Base-by-base conservation (phyloP, 2,113 vertebrate species). In the Ornithorhynchus anatinus region DNA sequence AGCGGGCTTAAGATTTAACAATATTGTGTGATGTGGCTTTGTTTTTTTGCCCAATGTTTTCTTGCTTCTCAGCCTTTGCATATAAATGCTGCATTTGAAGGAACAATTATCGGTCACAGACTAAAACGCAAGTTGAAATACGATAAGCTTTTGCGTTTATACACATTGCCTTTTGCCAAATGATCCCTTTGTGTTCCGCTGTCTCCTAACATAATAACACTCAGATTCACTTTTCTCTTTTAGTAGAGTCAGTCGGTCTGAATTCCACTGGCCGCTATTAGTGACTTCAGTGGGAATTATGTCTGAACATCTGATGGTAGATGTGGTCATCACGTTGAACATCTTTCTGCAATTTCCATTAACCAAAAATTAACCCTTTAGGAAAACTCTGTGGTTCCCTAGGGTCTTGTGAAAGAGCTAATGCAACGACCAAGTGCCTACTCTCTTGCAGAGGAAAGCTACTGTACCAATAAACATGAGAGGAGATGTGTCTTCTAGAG, bases 291-390 rank as follows among this genome's bases (percentile, higher is more conserved):
- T 4, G 22, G 38, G 19, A 52, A 33, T 68, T 47, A 7, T 54
- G 42, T 7, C 58, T 59, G 33, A 3, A 1, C 43, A 51, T 63
- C 45, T 50, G 31, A 72, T 43, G 29, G 40, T 8, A 74, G 81
- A 70, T 63, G 47, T 62, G 69, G 77, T 70, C 39, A 62, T 37
- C n/a, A n/a, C 75, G 47, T 17, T 57, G 39, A 35, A 5, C 16
- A 47, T 19, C 79, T 79, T 81, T 43, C 53, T 27, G 12, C 29
- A 51, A 36, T n/a, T n/a, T n/a, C n/a, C n/a, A n/a, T n/a, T n/a
- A n/a, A n/a, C n/a, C n/a, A n/a, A n/a, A n/a, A n/a, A n/a, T n/a
- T n/a, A n/a, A n/a, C n/a, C n/a, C n/a, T n/a, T n/a, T n/a, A n/a
- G n/a, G n/a, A n/a, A n/a, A n/a, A n/a, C n/a, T n/a, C n/a, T n/a